These are phyloP conservation scores for Autographa pulchrina DNA, from an alignment of 2,888 invertebrate species.

Conservation along the genomic window DNA sequence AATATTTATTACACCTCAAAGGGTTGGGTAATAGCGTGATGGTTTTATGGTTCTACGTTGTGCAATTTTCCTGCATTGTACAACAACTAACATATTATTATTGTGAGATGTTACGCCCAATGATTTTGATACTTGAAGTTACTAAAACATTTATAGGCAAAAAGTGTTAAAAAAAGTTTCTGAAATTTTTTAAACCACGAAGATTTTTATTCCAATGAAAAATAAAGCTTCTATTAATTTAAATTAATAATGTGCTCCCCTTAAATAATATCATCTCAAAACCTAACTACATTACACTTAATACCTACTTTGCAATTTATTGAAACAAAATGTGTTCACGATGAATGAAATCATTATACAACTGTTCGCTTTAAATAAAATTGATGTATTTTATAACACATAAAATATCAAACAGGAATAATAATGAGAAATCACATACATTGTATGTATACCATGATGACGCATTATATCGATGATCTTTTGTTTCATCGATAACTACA, in stretches of 20 bases:
- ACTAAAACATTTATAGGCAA: background rate
- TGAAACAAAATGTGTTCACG: constrained; percentile 27
- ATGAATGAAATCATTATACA: constrained; percentile 20
- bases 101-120: constrained; percentile 35
- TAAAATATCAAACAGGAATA: constrained; percentile 43
- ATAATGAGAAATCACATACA: constrained; percentile 35
- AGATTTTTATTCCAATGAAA: too few relatives aligned
- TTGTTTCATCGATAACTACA: constrained; percentile 32
- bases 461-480: constrained; percentile 15
- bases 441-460: constrained; percentile 33
- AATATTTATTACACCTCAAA: constrained; percentile 86
- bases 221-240: too few relatives aligned
- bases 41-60: constrained; percentile 85
- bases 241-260: too few relatives aligned
- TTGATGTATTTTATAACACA: constrained; percentile 34
- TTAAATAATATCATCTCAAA: background rate
- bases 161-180: too few relatives aligned
- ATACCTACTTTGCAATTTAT: constrained; percentile 12
- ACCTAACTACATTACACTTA: background rate
- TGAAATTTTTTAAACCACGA: too few relatives aligned
- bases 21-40: constrained; percentile 84
- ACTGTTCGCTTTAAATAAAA: constrained; percentile 22
- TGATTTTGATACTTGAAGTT: constrained; percentile 60
- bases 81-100: constrained; percentile 54
- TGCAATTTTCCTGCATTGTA: constrained; percentile 86